phyloP scores from a whole-genome alignment of 2,113 vertebrate genomes.

The Pongo abelii region DNA sequence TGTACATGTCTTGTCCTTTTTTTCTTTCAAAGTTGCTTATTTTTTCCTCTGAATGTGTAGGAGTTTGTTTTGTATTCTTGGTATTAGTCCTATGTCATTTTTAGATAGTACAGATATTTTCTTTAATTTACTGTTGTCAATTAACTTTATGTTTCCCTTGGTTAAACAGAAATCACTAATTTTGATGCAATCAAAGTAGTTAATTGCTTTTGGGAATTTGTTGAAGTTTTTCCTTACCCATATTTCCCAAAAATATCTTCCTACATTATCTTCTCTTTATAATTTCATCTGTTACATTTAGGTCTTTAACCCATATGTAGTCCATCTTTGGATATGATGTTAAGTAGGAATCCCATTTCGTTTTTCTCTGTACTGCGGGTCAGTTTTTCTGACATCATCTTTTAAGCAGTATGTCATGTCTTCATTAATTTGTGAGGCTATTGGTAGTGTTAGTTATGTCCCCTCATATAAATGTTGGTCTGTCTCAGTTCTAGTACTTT shows the following conservation, averaged over 20 bases:
- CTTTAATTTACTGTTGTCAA: not conserved
- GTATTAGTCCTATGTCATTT: not conserved
- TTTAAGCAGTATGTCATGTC: not conserved
- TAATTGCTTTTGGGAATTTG: not conserved
- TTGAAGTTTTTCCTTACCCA: not conserved
- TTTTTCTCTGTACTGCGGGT: not conserved
- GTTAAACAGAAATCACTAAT: slow-evolving; percentile 34
- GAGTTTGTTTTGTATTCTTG: not conserved
- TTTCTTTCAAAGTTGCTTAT: not conserved
- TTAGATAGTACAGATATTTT: not conserved
- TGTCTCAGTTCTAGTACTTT: slow-evolving; percentile 29
- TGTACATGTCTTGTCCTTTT: not conserved
- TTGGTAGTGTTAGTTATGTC: not conserved
- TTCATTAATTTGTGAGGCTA: not conserved
- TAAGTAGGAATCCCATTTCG: not conserved
- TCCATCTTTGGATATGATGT: not conserved
- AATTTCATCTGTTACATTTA: slow-evolving; percentile 33
- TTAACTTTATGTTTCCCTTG: not conserved
- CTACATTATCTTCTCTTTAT: not conserved
- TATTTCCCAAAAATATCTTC: slow-evolving; percentile 15
- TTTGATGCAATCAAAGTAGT: slow-evolving; percentile 30
- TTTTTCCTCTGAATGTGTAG: not conserved
- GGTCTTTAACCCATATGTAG: not conserved
- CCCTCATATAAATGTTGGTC: not conserved
- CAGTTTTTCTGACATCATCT: slow-evolving; percentile 3